These are phyloP conservation scores for Rissa tridactyla DNA, from an alignment of 2,113 vertebrate genomes.

Conservation along the genomic window DNA sequence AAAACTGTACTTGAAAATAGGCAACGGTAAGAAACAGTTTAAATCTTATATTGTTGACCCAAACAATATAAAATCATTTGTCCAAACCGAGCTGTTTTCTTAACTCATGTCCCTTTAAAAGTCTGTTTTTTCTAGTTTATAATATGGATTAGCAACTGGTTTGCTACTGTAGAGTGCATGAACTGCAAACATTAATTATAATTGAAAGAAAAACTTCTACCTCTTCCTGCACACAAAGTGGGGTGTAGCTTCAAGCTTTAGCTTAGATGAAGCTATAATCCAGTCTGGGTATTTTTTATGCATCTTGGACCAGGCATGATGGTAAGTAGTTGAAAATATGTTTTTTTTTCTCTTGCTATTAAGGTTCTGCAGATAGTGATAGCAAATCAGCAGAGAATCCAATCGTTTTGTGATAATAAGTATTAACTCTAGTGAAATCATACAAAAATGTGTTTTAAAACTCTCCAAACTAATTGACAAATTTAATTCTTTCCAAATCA, in stretches of 20 bases:
- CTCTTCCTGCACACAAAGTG: background rate
- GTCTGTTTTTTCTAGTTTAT: background rate
- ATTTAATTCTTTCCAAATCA: background rate
- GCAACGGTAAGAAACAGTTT: background rate
- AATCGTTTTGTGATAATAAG: background rate
- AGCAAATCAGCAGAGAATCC: background rate
- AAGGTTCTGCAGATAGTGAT: background rate
- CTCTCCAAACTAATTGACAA: background rate
- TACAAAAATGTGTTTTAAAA: accelerated
- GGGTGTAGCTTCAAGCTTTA: background rate
- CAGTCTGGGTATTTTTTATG: background rate
- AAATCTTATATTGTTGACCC: background rate
- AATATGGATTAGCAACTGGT: background rate
- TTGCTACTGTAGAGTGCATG: background rate
- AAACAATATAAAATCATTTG: background rate
- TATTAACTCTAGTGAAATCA: background rate
- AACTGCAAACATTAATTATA: background rate
- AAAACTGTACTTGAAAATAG: background rate
- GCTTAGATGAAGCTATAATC: background rate
- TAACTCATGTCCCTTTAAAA: background rate
- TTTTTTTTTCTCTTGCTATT: background rate
- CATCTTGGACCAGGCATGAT: accelerated
- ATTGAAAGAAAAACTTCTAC: background rate
- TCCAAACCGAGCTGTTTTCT: background rate
- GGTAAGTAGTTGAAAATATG: background rate